Evolutionary conservation across 2,888 invertebrate genomes (phyloP).

Genomic region (Portevinia maculata): DNA sequence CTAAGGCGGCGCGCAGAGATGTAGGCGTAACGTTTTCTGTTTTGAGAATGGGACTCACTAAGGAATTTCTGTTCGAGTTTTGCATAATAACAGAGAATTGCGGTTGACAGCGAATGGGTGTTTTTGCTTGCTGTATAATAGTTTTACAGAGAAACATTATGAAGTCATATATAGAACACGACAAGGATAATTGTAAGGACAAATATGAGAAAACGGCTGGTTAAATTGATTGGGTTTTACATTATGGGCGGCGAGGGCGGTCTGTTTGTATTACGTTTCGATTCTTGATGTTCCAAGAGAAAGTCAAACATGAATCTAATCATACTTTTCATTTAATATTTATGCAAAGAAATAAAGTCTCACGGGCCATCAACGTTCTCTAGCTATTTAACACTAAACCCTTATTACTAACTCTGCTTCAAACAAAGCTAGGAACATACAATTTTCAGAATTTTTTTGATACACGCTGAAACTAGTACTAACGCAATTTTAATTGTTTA

Average conservation of each 20-base stretch:
- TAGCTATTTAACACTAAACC: no score
- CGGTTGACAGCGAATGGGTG: constrained; percentile 19
- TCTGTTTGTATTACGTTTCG: no score
- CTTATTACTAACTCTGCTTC: no score
- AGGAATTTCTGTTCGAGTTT: constrained; percentile 4
- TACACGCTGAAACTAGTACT: no score
- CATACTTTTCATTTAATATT: no score
- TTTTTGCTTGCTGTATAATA: not conserved
- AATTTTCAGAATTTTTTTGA: no score
- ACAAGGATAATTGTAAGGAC: constrained; percentile 31
- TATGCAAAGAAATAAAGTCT: no score
- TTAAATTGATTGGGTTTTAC: constrained; percentile 5
- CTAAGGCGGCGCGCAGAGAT: constrained; percentile 30
- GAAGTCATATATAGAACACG: not conserved
- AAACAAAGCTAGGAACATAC: no score
- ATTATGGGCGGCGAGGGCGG: not conserved
- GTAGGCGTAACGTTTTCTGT: constrained; percentile 5
- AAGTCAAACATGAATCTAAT: no score
- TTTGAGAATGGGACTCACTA: not conserved
- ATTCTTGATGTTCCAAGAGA: no score
- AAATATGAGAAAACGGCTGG: not conserved
- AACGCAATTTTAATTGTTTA: no score
- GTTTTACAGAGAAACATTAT: not conserved
- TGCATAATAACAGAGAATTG: constrained; percentile 18
- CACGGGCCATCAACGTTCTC: no score